Evolutionary conservation across 2,888 invertebrate genomes (phyloP), one percentile per base, ranked within the genome.

Genomic region (Mactromeris polynyma): DNA sequence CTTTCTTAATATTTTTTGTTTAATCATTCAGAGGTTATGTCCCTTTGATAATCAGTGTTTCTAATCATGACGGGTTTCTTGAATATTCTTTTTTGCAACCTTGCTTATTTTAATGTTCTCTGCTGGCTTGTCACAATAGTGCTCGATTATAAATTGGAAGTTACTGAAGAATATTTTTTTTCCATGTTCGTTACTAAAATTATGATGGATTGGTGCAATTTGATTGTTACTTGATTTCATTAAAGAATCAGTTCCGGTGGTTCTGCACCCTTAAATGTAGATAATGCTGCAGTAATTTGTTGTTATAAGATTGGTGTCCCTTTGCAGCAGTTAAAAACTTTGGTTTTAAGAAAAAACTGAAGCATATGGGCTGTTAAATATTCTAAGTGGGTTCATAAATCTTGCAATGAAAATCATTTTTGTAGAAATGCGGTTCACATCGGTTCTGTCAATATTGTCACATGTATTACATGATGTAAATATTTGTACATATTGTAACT

Each of bases 401-500:
- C 3, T 3, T 69, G 69, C 1, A 69, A 21, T 31, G 2, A 69
- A 17, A 21, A 69, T 69, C 9, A 69, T 33, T 69, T 69, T 31
- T 69, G 31, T 33, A 33, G 69, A 33, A 69, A 31, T 69, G 69
- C 11, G 33, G 69, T 69, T 69, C 33, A 69, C 69, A 69, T 69
- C 9, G 69, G 3, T 46, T 69, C 11, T 77, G 33, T 77, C 40
- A 77, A 77, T 11, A 33, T 77, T 26, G 11, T 73, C 31, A 17
- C 73, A 11, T 73, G 36, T 73, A 58, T n/a, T 26, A 19, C 31
- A 73, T 73, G 14, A 17, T 36, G 31, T 73, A 19, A 36, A 33
- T 73, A 73, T 73, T 4, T 73, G 73, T 73, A 73, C 36, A 73
- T 73, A 33, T 73, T 73, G 73, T 73, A 73, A 19, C 33, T 73